Percentiles rank a stretch among this genome's conserved stretches.
Conservation (phyloP, 2,797 vertebrate genomes). For the Sebastes steindachneri region DNA sequence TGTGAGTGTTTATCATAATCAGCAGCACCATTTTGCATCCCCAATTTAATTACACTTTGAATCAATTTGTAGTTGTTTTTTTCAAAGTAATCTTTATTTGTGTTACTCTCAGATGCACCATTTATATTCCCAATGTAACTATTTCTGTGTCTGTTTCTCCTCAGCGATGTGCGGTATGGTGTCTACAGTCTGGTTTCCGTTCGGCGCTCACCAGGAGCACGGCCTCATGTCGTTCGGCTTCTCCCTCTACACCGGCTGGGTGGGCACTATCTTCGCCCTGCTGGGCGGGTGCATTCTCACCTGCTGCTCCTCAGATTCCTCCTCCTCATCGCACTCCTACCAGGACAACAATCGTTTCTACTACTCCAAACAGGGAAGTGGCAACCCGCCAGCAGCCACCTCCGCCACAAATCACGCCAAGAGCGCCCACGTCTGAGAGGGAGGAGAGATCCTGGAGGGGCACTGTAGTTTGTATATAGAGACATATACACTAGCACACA, state of each 20-base stretch:
- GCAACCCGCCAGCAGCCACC: slow-evolving; percentile 69
- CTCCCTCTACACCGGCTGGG: slow-evolving; percentile 95
- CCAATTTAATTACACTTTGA: not conserved
- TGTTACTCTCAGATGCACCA: not conserved
- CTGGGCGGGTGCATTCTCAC: slow-evolving; percentile 89
- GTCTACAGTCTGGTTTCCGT: slow-evolving; percentile 95
- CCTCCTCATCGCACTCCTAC: slow-evolving; percentile 83
- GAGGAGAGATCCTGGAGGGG: not conserved
- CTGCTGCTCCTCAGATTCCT: slow-evolving; percentile 89
- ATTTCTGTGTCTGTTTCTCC: not conserved
- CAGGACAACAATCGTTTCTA: slow-evolving; percentile 94
- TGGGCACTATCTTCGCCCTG: slow-evolving; percentile 89
- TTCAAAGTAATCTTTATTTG: not conserved
- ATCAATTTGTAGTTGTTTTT: not conserved
- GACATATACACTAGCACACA: slow-evolving; percentile 21
- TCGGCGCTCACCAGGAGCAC: slow-evolving; percentile 89
- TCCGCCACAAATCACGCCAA: slow-evolving; percentile 89
- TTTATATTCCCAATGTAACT: not conserved
- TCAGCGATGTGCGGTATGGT: slow-evolving; percentile 90
- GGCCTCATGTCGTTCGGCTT: slow-evolving; percentile 95
- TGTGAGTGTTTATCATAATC: not conserved
- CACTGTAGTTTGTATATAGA: slow-evolving; percentile 48
- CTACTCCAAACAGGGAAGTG: slow-evolving; percentile 88
- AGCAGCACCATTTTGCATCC: not conserved
- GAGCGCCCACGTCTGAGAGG: slow-evolving; percentile 92